Conservation (phyloP, 92 coral and sea anemone genomes). For the Phenganax stokvisi region DNA sequence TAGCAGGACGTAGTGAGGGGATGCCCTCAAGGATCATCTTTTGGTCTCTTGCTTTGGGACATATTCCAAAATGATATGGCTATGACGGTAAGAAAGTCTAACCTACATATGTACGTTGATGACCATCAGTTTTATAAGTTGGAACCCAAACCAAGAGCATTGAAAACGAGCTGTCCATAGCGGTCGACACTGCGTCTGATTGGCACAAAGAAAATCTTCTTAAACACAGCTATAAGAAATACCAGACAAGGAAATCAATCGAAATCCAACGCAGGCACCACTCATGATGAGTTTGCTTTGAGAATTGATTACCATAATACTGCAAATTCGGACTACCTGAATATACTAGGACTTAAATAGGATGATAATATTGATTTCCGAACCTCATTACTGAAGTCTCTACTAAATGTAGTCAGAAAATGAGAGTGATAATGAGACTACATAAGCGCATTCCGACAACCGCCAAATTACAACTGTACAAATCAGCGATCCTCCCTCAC, state of each 20-base stretch:
- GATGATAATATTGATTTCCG: conserved; percentile 24
- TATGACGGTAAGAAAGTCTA: neutral
- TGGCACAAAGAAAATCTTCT: conserved; percentile 2
- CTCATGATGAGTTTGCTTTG: conserved; percentile 28
- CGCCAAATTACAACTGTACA: neutral
- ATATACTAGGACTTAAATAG: neutral
- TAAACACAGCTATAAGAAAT: neutral
- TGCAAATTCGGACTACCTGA: conserved; percentile 22
- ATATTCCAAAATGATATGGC: too few relatives aligned
- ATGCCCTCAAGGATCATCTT: conserved; percentile 42
- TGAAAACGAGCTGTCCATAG: neutral
- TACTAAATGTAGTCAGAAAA: neutral
- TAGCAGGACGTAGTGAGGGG: conserved; percentile 34
- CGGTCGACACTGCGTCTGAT: neutral
- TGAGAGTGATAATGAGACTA: too few relatives aligned
- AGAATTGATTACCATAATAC: neutral
- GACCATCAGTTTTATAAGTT: conserved; percentile 3
- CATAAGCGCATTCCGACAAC: too few relatives aligned
- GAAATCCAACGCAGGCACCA: conserved; percentile 24
- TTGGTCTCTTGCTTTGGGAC: too few relatives aligned
- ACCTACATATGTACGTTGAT: neutral
- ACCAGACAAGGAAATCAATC: conserved; percentile 18
- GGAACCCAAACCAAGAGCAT: neutral
- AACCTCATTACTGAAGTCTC: conserved; percentile 12
- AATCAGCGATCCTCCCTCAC: neutral